Evolutionary conservation across 2,888 invertebrate species (phyloP), one percentile per base, ranked within the genome.

Genomic region (Nasonovia ribisnigri): DNA sequence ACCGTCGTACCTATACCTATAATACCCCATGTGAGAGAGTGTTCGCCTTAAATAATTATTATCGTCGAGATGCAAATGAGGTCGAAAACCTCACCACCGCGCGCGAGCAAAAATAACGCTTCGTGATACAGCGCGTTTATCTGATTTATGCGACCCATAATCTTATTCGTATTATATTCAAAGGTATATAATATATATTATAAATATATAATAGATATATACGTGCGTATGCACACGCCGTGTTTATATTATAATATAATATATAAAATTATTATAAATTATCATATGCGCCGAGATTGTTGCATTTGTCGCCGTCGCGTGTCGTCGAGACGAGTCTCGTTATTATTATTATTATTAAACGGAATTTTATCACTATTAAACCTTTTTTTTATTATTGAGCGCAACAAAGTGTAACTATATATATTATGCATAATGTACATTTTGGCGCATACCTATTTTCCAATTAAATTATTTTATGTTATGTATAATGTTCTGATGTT

Each of bases 51-150:
- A 87, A 87, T 92, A 92, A 92, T 87, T 60, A 48, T 87, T 43
- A 87, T 60, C 87, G 92, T 92, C 46, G 4, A 92, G 60, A 92
- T 87, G 92, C 92, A 92, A 92, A 92, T 92, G 92, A 92, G 92
- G 92, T 91, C 91, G 92, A 60, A 92, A 87, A 92, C 92, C 92
- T 92, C 46, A 87, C 20, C 16, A 43, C 42, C 29, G 16, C n/a
- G 42, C 29, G 48, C 20, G 42, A 24, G 24, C 29, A 42, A 87
- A 42, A 51, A 87, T 36, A 36, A 60, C 60, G 57, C 57, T 86
- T 92, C 92, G 92, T 87, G 92, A 92, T 92, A 92, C 84, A n/a
- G 57, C 43, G 54, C 46, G 92, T 57, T 86, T 87, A 60, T 87
- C 92, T 92, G 92, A 92, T 92, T 92, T 91, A 57, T 86, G 57